These are phyloP conservation scores for Horisme vitalbata DNA, from an alignment of 2,888 invertebrate genomes.

Conservation along the genomic window DNA sequence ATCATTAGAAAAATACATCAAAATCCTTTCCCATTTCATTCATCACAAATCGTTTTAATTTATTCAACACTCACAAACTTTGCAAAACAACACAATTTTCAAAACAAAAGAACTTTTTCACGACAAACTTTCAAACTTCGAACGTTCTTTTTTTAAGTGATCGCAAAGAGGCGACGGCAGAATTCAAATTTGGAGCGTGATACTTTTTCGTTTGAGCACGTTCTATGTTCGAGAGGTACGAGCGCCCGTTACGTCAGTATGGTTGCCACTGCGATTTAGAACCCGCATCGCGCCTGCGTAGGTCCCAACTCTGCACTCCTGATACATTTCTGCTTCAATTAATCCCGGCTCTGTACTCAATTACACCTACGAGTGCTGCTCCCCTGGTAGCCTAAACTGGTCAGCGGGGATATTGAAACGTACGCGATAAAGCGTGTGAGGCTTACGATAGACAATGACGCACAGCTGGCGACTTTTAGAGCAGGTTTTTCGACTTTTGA, in stretches of 20 bases:
- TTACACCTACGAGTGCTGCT: slow-evolving; percentile 62
- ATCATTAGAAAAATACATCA: too few species aligned
- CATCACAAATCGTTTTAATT: slow-evolving; percentile 16
- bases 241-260: slow-evolving; percentile 58
- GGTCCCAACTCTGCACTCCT: slow-evolving; percentile 68
- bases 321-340: slow-evolving; percentile 81
- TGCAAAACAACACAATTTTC: slow-evolving; percentile 28
- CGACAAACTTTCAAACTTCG: slow-evolving; percentile 21
- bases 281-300: slow-evolving; percentile 74
- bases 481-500: background rate
- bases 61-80: slow-evolving; percentile 30
- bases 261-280: slow-evolving; percentile 67
- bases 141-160: slow-evolving; percentile 18
- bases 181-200: slow-evolving; percentile 35
- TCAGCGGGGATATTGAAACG: slow-evolving; percentile 36
- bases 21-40: background rate
- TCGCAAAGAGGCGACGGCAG: slow-evolving; percentile 9
- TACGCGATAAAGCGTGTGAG: slow-evolving; percentile 28
- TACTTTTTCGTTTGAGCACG: slow-evolving; percentile 38
- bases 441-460: slow-evolving; percentile 19
- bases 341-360: slow-evolving; percentile 73
- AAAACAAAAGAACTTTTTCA: slow-evolving; percentile 6
- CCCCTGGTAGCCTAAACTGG: slow-evolving; percentile 45
- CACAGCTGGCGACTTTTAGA: background rate
- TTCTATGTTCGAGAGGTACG: slow-evolving; percentile 43